Conservation (phyloP, 1,140 invertebrate species). For the Aleiodes sp. region DNA sequence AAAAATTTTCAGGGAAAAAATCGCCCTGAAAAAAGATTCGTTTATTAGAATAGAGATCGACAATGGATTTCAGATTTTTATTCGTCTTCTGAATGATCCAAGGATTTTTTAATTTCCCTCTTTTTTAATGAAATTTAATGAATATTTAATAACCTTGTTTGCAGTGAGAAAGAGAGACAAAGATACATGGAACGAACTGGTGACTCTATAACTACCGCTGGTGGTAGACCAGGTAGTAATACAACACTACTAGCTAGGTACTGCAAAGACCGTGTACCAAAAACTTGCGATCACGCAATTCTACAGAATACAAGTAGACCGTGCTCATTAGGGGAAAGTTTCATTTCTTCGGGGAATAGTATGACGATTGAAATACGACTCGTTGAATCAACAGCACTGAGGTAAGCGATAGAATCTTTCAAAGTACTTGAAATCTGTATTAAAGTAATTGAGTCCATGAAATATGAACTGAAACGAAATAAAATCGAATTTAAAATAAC, state of each 20-base stretch:
- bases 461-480: too few species aligned
- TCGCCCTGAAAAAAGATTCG: too few species aligned
- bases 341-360: constrained; percentile 80
- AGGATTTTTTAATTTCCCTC: too few species aligned
- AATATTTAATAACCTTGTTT: constrained; percentile 24
- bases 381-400: constrained; percentile 84
- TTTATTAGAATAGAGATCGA: too few species aligned
- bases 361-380: constrained; percentile 82
- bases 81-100: too few species aligned
- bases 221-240: constrained; percentile 70
- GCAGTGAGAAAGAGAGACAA: constrained; percentile 59
- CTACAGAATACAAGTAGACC: constrained; percentile 72
- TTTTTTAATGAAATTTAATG: not conserved
- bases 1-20: too few species aligned
- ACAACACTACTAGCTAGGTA: constrained; percentile 80
- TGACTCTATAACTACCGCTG: constrained; percentile 63
- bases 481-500: too few species aligned
- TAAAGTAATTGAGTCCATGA: too few species aligned
- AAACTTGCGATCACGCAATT: constrained; percentile 80
- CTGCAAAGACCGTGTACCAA: constrained; percentile 79
- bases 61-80: too few species aligned
- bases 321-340: constrained; percentile 84
- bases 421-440: too few species aligned
- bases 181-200: constrained; percentile 50
- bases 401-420: too few species aligned